phyloP scores from a whole-genome alignment of 92 coral and sea anemone genomes.

The Porites cylindrica region DNA sequence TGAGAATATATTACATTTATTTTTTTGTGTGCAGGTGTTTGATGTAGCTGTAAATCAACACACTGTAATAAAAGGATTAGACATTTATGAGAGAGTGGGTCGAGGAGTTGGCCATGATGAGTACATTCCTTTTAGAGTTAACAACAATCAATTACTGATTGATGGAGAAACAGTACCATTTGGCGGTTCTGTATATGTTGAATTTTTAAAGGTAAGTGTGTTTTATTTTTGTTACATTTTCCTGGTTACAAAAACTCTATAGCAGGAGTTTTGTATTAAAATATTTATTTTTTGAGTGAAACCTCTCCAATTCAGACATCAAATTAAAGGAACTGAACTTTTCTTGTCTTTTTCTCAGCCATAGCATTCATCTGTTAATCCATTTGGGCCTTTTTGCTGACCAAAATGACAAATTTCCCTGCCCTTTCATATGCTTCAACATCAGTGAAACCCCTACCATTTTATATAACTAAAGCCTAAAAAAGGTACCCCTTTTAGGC shows the following conservation, averaged over 20 bases:
- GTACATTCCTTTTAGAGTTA: constrained; percentile 85
- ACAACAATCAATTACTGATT: constrained; percentile 78
- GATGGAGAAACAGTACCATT: constrained; percentile 84
- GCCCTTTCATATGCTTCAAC: too few species aligned
- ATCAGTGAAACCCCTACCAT: too few species aligned
- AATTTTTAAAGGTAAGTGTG: constrained; percentile 87
- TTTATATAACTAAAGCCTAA: too few species aligned
- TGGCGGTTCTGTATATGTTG: constrained; percentile 85
- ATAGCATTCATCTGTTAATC: too few species aligned
- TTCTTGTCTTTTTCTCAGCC: too few species aligned
- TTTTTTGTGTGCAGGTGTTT: constrained; percentile 78
- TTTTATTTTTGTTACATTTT: not conserved
- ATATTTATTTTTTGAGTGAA: too few species aligned
- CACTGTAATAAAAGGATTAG: constrained; percentile 91
- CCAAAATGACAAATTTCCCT: too few species aligned
- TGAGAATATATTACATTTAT: not conserved
- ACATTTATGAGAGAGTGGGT: constrained; percentile 98
- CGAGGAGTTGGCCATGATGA: constrained; percentile 96
- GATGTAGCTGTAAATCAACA: constrained; percentile 93
- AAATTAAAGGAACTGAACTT: too few species aligned
- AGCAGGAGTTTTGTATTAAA: too few species aligned
- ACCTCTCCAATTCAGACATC: too few species aligned
- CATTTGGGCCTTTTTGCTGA: too few species aligned
- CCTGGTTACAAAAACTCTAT: not conserved
- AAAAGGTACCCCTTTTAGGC: too few species aligned